Conservation (phyloP, 2,888 invertebrate species). For the Ennomos erosarius region DNA sequence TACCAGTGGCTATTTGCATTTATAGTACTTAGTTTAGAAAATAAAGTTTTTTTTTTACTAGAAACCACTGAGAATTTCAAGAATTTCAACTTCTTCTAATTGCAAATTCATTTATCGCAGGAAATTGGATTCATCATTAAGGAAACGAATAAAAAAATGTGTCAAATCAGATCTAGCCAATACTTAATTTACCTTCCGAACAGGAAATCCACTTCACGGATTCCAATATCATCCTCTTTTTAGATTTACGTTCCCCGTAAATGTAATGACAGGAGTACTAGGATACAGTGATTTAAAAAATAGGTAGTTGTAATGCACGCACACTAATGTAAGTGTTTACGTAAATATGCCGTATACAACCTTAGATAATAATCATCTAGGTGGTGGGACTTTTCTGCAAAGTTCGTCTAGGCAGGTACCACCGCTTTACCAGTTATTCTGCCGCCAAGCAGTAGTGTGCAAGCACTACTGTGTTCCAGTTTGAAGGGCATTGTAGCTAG, state of each 20-base stretch:
- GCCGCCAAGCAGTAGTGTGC: too few relatives aligned
- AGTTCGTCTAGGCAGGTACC: too few relatives aligned
- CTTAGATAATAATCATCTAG: too few relatives aligned
- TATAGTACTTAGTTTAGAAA: too few relatives aligned
- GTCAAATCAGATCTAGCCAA: conserved; percentile 27
- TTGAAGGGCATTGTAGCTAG: too few relatives aligned
- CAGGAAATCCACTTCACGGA: conserved; percentile 24
- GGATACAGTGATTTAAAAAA: background rate
- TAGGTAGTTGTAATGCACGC: background rate
- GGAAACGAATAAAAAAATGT: conserved; percentile 24
- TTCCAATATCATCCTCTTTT: conserved; percentile 26
- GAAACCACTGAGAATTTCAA: background rate
- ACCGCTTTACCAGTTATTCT: too few relatives aligned
- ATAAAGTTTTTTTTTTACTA: too few relatives aligned
- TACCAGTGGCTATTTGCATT: too few relatives aligned
- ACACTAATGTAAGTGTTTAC: background rate
- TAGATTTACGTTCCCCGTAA: conserved; percentile 15
- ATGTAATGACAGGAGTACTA: conserved; percentile 4
- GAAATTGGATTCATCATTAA: conserved; percentile 13
- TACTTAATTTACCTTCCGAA: conserved; percentile 26
- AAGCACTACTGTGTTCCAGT: too few relatives aligned
- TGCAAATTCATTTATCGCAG: conserved; percentile 18
- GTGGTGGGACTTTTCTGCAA: too few relatives aligned
- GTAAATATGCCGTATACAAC: too few relatives aligned
- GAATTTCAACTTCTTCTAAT: conserved; percentile 7